phyloP scores from a whole-genome alignment of 2,113 vertebrate genomes.

The Hypomesus transpacificus region DNA sequence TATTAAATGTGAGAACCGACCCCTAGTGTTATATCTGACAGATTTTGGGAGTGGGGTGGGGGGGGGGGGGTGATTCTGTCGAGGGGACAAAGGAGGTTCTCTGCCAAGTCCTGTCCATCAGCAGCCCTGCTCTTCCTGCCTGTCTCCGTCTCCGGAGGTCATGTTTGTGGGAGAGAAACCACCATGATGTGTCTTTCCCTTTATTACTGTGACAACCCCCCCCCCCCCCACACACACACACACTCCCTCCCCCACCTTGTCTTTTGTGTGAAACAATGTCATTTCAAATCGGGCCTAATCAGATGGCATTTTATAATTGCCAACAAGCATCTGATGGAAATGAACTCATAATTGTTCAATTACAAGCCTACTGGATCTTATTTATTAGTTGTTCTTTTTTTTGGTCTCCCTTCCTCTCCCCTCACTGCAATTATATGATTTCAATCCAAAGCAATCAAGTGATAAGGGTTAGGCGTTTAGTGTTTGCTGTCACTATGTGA shows the following conservation, averaged over 20 bases:
- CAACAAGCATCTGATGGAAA: constrained; percentile 63
- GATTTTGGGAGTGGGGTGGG: neutral
- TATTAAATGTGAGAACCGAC: constrained; percentile 52
- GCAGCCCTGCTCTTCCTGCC: constrained; percentile 48
- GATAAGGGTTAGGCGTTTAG: constrained; percentile 63
- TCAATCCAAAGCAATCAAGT: constrained; percentile 70
- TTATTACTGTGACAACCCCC: constrained; percentile 51
- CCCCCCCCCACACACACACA: constrained; percentile 8
- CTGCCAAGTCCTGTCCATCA: constrained; percentile 58
- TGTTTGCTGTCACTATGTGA: constrained; percentile 54
- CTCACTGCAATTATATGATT: constrained; percentile 66
- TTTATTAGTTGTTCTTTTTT: constrained; percentile 48
- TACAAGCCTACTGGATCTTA: constrained; percentile 60
- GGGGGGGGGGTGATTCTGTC: neutral
- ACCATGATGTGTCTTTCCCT: constrained; percentile 49
- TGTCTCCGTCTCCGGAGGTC: constrained; percentile 58
- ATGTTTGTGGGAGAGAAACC: constrained; percentile 32
- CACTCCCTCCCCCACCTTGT: constrained; percentile 8
- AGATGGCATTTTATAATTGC: constrained; percentile 66
- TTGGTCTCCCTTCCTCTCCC: constrained; percentile 35
- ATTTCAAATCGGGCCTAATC: constrained; percentile 61
- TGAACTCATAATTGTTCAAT: constrained; percentile 70
- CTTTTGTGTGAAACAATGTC: constrained; percentile 60
- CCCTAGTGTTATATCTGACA: constrained; percentile 27
- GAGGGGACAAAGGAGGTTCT: constrained; percentile 53